phyloP scores from a whole-genome alignment of 2,113 vertebrate genomes.

The Spilogale gracilis region DNA sequence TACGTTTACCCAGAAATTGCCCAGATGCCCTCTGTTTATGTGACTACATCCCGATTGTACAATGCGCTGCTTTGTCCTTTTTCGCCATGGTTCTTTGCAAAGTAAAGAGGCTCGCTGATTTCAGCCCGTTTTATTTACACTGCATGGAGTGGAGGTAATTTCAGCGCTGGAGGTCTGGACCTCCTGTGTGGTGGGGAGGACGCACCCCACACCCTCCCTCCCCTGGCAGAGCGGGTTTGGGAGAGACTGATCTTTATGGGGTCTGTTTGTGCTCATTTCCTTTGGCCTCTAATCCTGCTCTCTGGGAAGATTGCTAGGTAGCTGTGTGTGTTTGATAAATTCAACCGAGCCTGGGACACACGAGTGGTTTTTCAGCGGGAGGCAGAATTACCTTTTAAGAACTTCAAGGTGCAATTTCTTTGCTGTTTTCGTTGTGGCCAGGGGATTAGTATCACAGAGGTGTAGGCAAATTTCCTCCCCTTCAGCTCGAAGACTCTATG shows the following conservation, averaged over 20 bases:
- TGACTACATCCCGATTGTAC: neutral
- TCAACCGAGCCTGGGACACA: neutral
- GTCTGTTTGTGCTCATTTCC: neutral
- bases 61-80: neutral
- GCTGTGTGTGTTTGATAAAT: conserved; percentile 59
- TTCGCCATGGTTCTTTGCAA: neutral
- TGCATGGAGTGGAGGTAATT: neutral
- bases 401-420: neutral
- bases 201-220: rapidly evolving
- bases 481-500: neutral
- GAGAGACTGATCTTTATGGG: neutral
- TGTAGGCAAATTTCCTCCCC: neutral
- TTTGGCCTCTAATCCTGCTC: conserved; percentile 48
- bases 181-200: neutral
- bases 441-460: neutral
- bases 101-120: neutral
- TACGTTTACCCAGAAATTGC: neutral
- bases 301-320: conserved; percentile 41
- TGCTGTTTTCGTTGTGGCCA: neutral
- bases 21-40: neutral
- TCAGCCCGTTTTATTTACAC: neutral
- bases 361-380: conserved; percentile 50
- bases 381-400: conserved; percentile 53
- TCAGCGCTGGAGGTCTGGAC: neutral
- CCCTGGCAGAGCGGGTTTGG: neutral